Evolutionary conservation across 2,797 vertebrate species (phyloP), one percentile per base, ranked within the genome.

Genomic region (Morelia viridis): DNA sequence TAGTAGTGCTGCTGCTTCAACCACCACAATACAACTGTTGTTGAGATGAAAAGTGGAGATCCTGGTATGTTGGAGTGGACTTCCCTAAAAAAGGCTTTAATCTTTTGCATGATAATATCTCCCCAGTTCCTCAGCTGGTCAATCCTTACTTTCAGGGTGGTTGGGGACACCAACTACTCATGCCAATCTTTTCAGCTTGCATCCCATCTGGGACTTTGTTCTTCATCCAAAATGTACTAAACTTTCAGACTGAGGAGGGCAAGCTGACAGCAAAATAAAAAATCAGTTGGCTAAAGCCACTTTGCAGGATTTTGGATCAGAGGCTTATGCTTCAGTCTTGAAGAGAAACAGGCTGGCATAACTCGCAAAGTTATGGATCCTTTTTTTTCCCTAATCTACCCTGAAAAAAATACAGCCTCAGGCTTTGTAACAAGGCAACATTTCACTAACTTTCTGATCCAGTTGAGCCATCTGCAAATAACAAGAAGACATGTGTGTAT

Each of bases 401-500:
- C 61, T 50, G 62, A 80, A 76, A 87, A 26, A 61, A 53, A 88
- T 2, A 0, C 0, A 10, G 89, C 0, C 7, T 65, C 7, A n/a
- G 65, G n/a, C 15, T 76, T 71, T 88, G 2, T 46, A 65, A 88
- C 2, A 89, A 76, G 84, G 92, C 85, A 91, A 93, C 89, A 93
- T 91, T 92, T 93, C 60, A 13, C 28, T 46, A 53, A 91, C 57
- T 4, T 85, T 5, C 13, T 83, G 90, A 83, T 24, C 65, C 92
- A 93, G 88, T 92, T 91, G 95, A 94, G 90, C 85, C 68, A 92
- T 93, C 94, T 93, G 71, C 71, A 93, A 94, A 93, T 64, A 26
- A 28, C 92, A 85, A 92, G 41, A 86, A 94, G 92, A 94, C 26
- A n/a, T 85, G 92, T 58, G 92, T 95, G 26, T 92, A 84, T 11